Evolutionary conservation across 37 sponge, comb jelly and placozoan genomes (phyloP), one percentile per base, ranked within the genome.

Genomic region (Dysidea cf. avara): DNA sequence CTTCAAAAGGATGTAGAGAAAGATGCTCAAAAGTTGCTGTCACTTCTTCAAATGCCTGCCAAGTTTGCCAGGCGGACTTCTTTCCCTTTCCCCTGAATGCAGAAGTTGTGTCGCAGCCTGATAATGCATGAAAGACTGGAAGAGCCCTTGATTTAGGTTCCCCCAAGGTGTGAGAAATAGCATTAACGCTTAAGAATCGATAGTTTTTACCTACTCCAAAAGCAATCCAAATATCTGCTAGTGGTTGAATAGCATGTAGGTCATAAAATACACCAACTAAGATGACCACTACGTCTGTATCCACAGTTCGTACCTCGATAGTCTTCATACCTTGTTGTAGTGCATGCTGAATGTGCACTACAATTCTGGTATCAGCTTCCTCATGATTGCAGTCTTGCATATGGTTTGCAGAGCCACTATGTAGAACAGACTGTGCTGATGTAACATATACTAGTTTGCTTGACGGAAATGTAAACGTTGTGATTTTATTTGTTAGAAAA

Each of bases 201-300:
- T 21, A 65, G 46, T 34, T 33, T 65, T 65, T 65, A 65, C 68
- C 68, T n/a, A n/a, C n/a, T n/a, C n/a, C n/a, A n/a, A n/a, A n/a
- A n/a, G n/a, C n/a, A n/a, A n/a, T n/a, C n/a, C 68, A 65, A 34
- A 65, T 65, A 13, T 65, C 46, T 16, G 46, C 68, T 18, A 21
- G 35, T 18, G 68, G 68, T 65, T 65, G 68, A 65, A 65, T 39
- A 11, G 39, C 12, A 11, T 21, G 11, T 21, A 34, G 20, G 39
- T 34, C 13, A 39, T 21, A 12, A 34, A 12, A 65, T 34, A 13
- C 21, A 39, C n/a, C n/a, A n/a, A n/a, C n/a, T n/a, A n/a, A n/a
- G n/a, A n/a, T n/a, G n/a, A n/a, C n/a, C n/a, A n/a, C n/a, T n/a
- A n/a, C n/a, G 35, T 65, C 68, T 18, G 39, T 65, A n/a, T 65